Evolutionary conservation across 2,113 vertebrate genomes (phyloP).

Genomic region (Heterotis niloticus): DNA sequence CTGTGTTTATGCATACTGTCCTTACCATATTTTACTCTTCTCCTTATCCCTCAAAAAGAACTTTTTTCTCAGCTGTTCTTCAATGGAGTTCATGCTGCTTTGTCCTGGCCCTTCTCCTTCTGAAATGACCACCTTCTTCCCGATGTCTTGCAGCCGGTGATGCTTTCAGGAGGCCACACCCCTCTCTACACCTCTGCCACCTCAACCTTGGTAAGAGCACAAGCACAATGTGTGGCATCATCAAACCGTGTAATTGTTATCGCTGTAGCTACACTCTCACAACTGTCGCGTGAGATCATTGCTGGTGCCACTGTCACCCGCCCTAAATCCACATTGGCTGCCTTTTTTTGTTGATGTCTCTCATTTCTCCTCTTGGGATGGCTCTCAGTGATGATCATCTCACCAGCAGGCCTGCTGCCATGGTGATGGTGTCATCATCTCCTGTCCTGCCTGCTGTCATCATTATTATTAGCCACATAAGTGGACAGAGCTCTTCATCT

Average conservation of each 20-base stretch:
- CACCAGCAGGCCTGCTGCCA: too few relatives aligned
- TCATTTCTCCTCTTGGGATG: not conserved
- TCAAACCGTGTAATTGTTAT: not conserved
- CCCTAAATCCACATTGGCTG: not conserved
- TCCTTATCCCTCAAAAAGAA: not conserved
- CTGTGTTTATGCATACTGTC: too few relatives aligned
- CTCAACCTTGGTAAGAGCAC: slow-evolving; percentile 34
- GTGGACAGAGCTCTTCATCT: too few relatives aligned
- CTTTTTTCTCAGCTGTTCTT: not conserved
- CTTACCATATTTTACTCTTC: not conserved
- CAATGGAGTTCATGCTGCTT: not conserved
- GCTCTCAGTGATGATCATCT: not conserved
- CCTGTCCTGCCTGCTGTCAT: too few relatives aligned
- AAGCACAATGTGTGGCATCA: slow-evolving; percentile 17
- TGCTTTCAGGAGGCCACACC: slow-evolving; percentile 28
- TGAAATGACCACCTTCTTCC: slow-evolving; percentile 9
- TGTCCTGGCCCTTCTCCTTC: not conserved
- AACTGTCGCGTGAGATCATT: not conserved
- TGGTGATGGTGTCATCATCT: too few relatives aligned
- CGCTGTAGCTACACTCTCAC: not conserved
- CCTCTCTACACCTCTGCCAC: slow-evolving; percentile 32
- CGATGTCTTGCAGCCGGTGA: slow-evolving; percentile 30
- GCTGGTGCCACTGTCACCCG: not conserved
- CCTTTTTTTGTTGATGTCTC: not conserved
- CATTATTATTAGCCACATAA: too few relatives aligned